A percentile compares a stretch with the other conserved stretches of the same genome.
Evolutionary conservation across 2,888 invertebrate genomes (phyloP).

Genomic region (Apodemia zela): DNA sequence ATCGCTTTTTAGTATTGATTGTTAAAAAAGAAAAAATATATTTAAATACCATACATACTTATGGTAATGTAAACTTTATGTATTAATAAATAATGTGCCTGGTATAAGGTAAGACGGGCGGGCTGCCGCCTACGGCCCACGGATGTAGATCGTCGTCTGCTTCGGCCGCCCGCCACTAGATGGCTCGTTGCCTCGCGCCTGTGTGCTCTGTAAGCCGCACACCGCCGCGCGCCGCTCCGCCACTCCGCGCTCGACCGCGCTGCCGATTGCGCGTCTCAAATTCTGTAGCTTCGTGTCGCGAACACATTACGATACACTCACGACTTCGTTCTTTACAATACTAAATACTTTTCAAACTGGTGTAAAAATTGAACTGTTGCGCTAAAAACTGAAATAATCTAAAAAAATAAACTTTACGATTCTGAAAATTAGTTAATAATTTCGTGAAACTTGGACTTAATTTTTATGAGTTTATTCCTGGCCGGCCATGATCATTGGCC

Average conservation of each 20-base stretch:
- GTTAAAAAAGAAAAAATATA: background rate
- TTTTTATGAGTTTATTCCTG: slow-evolving; percentile 30
- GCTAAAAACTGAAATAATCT: slow-evolving; percentile 18
- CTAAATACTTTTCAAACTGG: slow-evolving; percentile 35
- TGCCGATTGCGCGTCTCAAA: slow-evolving; percentile 69
- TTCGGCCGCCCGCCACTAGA: slow-evolving; percentile 67
- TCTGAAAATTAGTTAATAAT: slow-evolving; percentile 24
- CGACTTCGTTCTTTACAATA: slow-evolving; percentile 50
- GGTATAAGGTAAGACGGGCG: slow-evolving; percentile 26
- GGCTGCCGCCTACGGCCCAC: slow-evolving; percentile 52
- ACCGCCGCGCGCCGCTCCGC: slow-evolving; percentile 56
- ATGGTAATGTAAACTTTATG: slow-evolving; percentile 6
- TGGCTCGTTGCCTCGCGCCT: slow-evolving; percentile 58
- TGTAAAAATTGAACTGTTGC: slow-evolving; percentile 24
- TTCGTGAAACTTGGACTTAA: slow-evolving; percentile 36
- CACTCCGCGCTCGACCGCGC: slow-evolving; percentile 79
- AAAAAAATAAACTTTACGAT: slow-evolving; percentile 16
- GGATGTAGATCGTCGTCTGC: slow-evolving; percentile 36
- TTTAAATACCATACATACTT: too few species aligned
- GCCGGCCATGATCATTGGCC: slow-evolving; percentile 28
- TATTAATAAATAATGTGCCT: slow-evolving; percentile 11
- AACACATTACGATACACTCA: slow-evolving; percentile 59
- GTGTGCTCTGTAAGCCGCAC: slow-evolving; percentile 61
- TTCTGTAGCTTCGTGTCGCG: slow-evolving; percentile 44
- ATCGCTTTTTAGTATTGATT: background rate